Conservation (phyloP, 2,888 invertebrate genomes). For the Coelopa pilipes region DNA sequence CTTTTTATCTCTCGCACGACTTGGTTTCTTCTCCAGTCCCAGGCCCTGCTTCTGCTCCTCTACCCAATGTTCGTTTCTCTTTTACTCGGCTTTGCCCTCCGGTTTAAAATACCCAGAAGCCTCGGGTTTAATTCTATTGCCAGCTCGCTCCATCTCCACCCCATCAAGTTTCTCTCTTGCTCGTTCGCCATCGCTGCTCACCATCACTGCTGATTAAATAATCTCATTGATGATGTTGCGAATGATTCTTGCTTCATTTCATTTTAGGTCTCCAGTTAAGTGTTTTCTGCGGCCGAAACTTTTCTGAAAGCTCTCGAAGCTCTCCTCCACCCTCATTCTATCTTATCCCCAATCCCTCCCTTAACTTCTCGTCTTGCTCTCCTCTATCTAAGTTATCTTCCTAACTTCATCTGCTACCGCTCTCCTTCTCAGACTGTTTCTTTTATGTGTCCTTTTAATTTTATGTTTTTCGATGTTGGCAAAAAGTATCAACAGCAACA, state of each 20-base stretch:
- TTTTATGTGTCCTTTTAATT: background rate
- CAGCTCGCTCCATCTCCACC: background rate
- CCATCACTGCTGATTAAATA: background rate
- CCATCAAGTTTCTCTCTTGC: background rate
- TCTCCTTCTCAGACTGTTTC: background rate
- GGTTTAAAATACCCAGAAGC: too few species aligned
- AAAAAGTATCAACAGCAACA: too few species aligned
- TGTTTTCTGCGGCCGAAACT: slow-evolving; percentile 14
- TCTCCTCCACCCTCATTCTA: too few species aligned
- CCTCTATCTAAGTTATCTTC: background rate
- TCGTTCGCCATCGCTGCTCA: background rate
- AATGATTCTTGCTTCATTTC: slow-evolving; percentile 25
- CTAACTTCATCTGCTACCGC: background rate
- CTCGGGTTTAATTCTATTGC: background rate
- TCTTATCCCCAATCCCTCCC: too few species aligned
- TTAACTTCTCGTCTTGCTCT: too few species aligned
- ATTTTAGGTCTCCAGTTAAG: slow-evolving; percentile 14
- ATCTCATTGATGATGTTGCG: slow-evolving; percentile 15
- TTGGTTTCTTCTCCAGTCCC: background rate
- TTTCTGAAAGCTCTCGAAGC: background rate
- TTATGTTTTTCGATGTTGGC: background rate
- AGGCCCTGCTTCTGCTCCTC: background rate
- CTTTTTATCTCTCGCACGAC: background rate
- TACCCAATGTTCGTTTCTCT: background rate
- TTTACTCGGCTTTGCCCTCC: background rate